Conservation (phyloP, 1,140 invertebrate genomes). For the Paraescarpia echinospica region DNA sequence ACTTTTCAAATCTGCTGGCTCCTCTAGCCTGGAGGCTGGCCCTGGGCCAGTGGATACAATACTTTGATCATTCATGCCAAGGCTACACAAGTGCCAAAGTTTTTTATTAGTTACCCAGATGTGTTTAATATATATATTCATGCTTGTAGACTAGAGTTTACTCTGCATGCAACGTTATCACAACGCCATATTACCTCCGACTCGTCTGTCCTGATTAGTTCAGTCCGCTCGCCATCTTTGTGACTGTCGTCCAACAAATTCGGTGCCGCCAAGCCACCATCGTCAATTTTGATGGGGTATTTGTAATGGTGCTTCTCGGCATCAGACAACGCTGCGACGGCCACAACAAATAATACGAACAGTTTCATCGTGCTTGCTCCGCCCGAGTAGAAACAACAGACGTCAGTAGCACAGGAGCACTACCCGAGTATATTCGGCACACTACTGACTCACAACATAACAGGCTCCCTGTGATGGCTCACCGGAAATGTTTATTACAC, state of each 20-base stretch:
- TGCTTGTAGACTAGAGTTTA: no score
- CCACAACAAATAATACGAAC: neutral
- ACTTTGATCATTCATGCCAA: no score
- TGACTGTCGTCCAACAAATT: neutral
- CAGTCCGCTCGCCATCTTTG: neutral
- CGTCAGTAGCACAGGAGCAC: neutral
- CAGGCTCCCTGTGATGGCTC: neutral
- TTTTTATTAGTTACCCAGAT: no score
- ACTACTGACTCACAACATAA: conserved; percentile 1
- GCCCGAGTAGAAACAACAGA: neutral
- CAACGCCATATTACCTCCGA: neutral
- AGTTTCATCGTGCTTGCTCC: neutral
- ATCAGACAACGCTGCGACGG: neutral
- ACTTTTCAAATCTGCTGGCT: no score
- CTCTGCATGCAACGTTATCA: neutral
- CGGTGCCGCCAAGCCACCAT: neutral
- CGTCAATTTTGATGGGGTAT: neutral
- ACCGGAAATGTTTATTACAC: neutral
- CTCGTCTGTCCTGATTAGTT: neutral
- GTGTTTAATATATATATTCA: no score
- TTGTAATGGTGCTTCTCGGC: neutral
- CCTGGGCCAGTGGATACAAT: no score
- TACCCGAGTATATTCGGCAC: neutral
- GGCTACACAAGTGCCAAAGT: no score
- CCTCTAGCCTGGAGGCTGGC: no score